Evolutionary conservation across 2,113 vertebrate genomes (phyloP).

Genomic region (Ptyas mucosa): DNA sequence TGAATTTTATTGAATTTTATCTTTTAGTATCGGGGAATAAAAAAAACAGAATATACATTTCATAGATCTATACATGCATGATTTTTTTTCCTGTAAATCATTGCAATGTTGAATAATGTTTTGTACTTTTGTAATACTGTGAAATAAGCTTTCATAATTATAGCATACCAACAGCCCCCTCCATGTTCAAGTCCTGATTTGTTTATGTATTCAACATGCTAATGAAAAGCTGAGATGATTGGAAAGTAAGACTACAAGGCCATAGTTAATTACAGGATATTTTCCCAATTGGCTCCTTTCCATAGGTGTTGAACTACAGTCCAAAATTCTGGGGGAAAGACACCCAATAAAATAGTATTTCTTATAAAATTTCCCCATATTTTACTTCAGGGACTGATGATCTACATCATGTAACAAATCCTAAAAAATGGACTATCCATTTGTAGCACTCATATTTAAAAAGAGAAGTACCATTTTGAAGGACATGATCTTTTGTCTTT

Average conservation of each 20-base stretch:
- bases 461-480: neutral
- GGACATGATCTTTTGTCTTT: neutral
- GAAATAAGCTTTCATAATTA: neutral
- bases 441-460: neutral
- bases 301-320: neutral
- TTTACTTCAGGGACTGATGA: neutral
- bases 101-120: neutral
- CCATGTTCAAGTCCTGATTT: neutral
- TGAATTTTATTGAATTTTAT: neutral
- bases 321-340: neutral
- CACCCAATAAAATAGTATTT: neutral
- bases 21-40: neutral
- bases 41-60: neutral
- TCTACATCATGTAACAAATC: neutral
- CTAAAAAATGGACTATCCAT: neutral
- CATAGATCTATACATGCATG: neutral
- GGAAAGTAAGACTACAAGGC: neutral
- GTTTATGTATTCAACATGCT: neutral
- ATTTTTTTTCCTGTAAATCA: neutral
- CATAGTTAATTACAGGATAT: neutral
- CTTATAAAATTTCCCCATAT: neutral
- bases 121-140: neutral
- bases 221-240: neutral
- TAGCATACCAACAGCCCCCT: neutral
- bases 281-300: neutral